A percentile compares a stretch with the other conserved stretches of the same genome.
phyloP scores from a whole-genome alignment of 2,888 invertebrate species.

The Ennomos fuscantarius region DNA sequence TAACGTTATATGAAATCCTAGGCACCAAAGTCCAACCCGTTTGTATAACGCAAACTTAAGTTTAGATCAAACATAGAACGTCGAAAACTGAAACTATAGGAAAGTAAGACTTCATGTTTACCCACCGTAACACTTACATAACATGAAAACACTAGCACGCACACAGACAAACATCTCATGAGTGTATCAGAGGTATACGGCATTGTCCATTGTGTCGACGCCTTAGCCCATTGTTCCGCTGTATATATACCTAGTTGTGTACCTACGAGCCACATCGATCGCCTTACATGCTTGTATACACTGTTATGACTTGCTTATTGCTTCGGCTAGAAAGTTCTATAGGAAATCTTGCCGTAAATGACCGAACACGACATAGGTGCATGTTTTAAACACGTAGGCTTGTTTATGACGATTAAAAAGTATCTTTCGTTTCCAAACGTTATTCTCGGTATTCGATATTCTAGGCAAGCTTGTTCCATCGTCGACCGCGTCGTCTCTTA shows the following conservation, averaged over 20 bases:
- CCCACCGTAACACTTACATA: constrained; percentile 58
- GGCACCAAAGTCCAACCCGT: constrained; percentile 25
- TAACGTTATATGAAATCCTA: constrained; percentile 8
- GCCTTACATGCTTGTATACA: constrained; percentile 55
- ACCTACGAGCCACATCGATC: constrained; percentile 58
- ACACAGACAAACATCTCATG: constrained; percentile 71
- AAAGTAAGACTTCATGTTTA: constrained; percentile 43
- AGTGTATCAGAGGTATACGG: constrained; percentile 70
- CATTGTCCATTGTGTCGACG: constrained; percentile 83
- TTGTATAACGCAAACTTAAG: constrained; percentile 30
- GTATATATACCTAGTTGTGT: constrained; percentile 52
- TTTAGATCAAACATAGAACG: constrained; percentile 31
- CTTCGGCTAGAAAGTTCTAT: constrained; percentile 44
- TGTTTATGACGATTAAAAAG: constrained; percentile 1
- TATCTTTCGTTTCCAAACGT: no score
- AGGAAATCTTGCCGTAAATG: constrained; percentile 29
- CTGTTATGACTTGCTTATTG: constrained; percentile 65
- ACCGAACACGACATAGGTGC: constrained; percentile 6
- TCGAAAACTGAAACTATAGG: constrained; percentile 26
- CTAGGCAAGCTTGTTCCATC: no score
- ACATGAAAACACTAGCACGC: constrained; percentile 59
- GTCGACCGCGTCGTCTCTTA: no score
- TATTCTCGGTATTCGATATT: no score
- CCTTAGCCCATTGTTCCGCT: constrained; percentile 75
- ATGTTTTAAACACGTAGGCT: constrained; percentile 5